A percentile compares a stretch with the other conserved stretches of the same genome.
Evolutionary conservation across 2,888 invertebrate genomes (phyloP).

Genomic region (Sacculina carcini): DNA sequence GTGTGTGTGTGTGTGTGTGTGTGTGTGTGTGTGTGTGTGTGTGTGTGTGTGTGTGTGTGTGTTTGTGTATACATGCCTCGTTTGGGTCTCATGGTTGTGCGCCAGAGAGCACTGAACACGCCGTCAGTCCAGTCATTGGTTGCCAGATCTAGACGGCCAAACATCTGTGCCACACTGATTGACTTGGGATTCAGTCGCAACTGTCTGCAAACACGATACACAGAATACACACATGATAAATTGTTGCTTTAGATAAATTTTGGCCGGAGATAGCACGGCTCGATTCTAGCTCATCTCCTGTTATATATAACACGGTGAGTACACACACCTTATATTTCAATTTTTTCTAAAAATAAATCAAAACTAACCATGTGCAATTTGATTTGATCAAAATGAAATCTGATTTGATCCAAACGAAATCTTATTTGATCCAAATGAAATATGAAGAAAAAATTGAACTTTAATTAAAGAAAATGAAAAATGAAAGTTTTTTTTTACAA

Average conservation of each 20-base stretch:
- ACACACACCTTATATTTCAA: too few species aligned
- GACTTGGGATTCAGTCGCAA: conserved; percentile 98
- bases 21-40: conserved; percentile 1
- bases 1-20: conserved; percentile 1
- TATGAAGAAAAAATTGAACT: too few species aligned
- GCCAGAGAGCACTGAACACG: conserved; percentile 86
- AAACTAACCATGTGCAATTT: background rate
- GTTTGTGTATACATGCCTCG: conserved; percentile 24
- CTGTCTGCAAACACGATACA: conserved; percentile 29
- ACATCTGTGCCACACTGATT: conserved; percentile 92
- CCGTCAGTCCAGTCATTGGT: conserved; percentile 98
- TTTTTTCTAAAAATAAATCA: too few species aligned
- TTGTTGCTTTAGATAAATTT: background rate
- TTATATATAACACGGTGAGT: background rate
- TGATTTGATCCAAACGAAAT: too few species aligned
- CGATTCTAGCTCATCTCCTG: background rate
- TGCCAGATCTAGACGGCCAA: conserved; percentile 79
- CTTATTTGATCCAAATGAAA: too few species aligned
- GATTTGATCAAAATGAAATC: too few species aligned
- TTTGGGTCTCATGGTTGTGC: conserved; percentile 70
- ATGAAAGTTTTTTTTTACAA: too few species aligned
- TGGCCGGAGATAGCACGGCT: background rate
- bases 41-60: conserved; percentile 7
- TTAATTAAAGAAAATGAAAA: too few species aligned
- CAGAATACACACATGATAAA: background rate